Evolutionary conservation across 2,797 vertebrate species (phyloP).

Genomic region (Sphenopsis melanotis): DNA sequence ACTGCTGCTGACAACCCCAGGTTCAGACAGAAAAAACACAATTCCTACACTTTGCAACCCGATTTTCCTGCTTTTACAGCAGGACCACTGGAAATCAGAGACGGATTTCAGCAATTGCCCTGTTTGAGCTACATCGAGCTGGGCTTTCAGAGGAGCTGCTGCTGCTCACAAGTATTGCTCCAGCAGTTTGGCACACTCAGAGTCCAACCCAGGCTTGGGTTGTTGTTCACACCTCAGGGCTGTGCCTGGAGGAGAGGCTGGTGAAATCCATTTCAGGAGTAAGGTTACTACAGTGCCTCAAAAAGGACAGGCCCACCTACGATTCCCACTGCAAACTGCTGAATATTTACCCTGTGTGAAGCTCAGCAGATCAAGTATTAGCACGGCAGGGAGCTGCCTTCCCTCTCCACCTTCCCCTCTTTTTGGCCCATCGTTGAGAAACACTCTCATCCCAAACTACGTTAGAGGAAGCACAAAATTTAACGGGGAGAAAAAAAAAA

Average conservation of each 20-base stretch:
- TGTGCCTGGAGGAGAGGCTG: neutral
- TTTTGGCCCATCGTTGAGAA: neutral
- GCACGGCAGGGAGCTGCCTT: neutral
- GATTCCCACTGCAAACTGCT: neutral
- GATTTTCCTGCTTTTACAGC: neutral
- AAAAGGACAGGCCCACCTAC: neutral
- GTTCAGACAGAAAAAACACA: neutral
- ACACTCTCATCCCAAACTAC: neutral
- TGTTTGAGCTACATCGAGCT: slow-evolving; percentile 11
- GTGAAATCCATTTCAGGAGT: neutral
- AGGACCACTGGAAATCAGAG: neutral
- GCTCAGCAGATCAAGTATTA: neutral
- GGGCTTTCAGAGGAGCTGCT: neutral
- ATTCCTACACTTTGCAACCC: neutral
- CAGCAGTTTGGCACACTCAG: slow-evolving; percentile 34
- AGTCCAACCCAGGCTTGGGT: neutral
- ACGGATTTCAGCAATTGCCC: neutral
- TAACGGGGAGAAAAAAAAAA: neutral
- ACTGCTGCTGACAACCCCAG: neutral
- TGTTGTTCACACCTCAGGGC: neutral
- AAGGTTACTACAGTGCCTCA: neutral
- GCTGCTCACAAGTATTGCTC: slow-evolving; percentile 45
- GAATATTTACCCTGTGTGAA: neutral
- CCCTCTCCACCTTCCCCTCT: neutral
- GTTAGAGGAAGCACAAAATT: neutral